Evolutionary conservation across 2,113 vertebrate genomes (phyloP).

Genomic region (Ictidomys tridecemlineatus): DNA sequence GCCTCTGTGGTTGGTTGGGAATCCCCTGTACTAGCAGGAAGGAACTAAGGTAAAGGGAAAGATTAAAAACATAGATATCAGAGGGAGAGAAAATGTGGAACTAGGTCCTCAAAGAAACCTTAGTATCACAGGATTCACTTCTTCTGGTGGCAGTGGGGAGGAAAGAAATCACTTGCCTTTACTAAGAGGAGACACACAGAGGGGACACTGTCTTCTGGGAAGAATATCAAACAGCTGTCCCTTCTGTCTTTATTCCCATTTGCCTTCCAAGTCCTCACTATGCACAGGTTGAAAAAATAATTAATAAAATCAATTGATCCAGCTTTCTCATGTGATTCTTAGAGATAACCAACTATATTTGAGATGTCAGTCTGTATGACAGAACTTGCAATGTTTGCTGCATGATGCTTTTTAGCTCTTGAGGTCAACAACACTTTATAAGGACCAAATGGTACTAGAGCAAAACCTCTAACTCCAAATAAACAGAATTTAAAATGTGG

Average conservation of each 20-base stretch:
- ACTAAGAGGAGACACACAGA: background rate
- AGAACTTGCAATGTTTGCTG: background rate
- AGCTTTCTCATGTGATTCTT: background rate
- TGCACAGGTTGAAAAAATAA: background rate
- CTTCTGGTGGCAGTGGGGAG: rapidly evolving
- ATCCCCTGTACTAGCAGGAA: background rate
- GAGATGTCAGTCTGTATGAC: background rate
- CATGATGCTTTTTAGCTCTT: background rate
- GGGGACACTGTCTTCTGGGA: background rate
- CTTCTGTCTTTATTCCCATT: background rate
- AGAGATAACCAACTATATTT: background rate
- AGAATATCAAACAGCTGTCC: background rate
- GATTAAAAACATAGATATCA: background rate
- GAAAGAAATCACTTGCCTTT: background rate
- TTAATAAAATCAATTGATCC: background rate
- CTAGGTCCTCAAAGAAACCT: background rate
- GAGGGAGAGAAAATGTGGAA: background rate
- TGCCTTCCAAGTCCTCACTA: background rate
- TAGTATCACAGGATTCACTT: background rate
- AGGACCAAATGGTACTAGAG: background rate
- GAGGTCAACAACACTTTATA: background rate
- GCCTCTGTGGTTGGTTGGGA: background rate
- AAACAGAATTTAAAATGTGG: slow-evolving; percentile 14
- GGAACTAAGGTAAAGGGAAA: background rate
- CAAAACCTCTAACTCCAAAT: slow-evolving; percentile 14